phyloP scores from a whole-genome alignment of 2,797 vertebrate species.

The Enteromius radiatus region DNA sequence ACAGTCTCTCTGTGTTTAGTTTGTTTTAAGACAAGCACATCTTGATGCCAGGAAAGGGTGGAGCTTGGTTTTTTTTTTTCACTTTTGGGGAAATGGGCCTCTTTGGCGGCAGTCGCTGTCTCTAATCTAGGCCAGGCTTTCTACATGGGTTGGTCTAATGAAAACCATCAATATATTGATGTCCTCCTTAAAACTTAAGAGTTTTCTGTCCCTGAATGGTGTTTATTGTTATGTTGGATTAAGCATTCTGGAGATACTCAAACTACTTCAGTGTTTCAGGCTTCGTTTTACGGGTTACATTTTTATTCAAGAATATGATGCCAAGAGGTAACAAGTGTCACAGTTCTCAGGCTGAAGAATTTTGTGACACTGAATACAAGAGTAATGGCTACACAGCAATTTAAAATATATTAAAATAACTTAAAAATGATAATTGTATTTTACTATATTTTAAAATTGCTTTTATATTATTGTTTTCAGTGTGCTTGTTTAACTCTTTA shows the following conservation, averaged over 20 bases:
- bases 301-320: too few species aligned
- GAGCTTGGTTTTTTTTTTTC: not conserved
- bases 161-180: constrained; percentile 72
- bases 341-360: not conserved
- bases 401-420: not conserved
- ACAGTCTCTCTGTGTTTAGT: not conserved
- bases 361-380: not conserved
- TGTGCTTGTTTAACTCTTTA: not conserved
- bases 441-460: too few species aligned
- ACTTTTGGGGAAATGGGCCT: constrained; percentile 64
- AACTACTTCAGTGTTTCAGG: not conserved
- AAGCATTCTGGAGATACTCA: not conserved
- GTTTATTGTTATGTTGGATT: not conserved
- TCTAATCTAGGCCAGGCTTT: constrained; percentile 73
- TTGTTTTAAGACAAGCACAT: constrained; percentile 11
- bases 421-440: too few species aligned
- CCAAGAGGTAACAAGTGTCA: not conserved
- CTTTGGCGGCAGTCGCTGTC: constrained; percentile 65
- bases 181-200: constrained; percentile 6
- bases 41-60: constrained; percentile 40
- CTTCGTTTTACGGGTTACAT: not conserved
- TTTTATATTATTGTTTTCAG: not conserved
- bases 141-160: constrained; percentile 70
- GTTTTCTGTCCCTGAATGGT: not conserved
- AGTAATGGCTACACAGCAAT: not conserved